Percentiles rank a stretch among this genome's conserved stretches.
Conservation (phyloP, 2,797 vertebrate species). For the Ctenochaetus hawaiiensis region DNA sequence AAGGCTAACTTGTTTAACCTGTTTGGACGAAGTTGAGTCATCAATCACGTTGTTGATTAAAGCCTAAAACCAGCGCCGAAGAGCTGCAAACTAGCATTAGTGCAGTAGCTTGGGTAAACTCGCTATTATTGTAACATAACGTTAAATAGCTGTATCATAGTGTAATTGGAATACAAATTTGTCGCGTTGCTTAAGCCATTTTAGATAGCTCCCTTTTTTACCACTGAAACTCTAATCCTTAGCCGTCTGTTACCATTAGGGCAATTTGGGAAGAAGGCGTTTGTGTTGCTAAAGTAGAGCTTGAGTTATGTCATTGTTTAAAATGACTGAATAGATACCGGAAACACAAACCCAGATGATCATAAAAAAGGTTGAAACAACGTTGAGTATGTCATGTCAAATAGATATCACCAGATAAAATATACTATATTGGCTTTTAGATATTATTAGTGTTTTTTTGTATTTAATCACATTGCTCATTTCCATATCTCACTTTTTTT, state of each 20-base stretch:
- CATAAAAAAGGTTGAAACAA: background rate
- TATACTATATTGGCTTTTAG: background rate
- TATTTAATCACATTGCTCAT: background rate
- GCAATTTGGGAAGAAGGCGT: background rate
- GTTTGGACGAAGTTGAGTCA: slow-evolving; percentile 56
- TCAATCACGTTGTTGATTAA: background rate
- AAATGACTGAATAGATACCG: background rate
- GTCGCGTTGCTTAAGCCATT: background rate
- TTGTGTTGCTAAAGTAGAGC: background rate
- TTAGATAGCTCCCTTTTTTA: background rate
- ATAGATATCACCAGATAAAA: background rate
- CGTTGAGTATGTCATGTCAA: too few relatives aligned
- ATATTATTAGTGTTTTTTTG: background rate
- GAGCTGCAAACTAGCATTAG: slow-evolving; percentile 2
- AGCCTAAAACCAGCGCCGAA: background rate
- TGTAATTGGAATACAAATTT: background rate
- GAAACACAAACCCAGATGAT: background rate
- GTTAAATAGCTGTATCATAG: background rate
- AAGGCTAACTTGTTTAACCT: slow-evolving; percentile 57
- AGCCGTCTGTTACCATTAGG: background rate
- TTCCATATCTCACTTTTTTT: background rate
- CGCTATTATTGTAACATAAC: background rate
- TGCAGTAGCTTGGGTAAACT: background rate
- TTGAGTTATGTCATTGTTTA: background rate
- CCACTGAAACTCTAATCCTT: background rate